A percentile compares a stretch with the other conserved stretches of the same genome.
phyloP scores from a whole-genome alignment of 2,888 invertebrate genomes.

The Drosophila meridiana region DNA sequence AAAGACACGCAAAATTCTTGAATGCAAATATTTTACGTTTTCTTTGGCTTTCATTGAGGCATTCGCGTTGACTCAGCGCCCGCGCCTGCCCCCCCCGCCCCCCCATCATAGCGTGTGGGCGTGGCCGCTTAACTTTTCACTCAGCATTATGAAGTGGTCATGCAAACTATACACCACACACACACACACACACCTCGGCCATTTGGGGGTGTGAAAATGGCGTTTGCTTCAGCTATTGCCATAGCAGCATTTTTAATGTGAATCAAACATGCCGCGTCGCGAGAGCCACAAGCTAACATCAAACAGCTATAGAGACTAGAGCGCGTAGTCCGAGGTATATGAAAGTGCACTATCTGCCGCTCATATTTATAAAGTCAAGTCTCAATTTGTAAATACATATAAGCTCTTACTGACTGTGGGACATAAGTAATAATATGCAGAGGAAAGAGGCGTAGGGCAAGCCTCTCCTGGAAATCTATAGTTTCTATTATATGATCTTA shows the following conservation, averaged over 20 bases:
- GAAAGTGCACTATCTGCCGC: neutral
- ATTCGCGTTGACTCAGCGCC: constrained; percentile 67
- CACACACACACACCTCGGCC: constrained; percentile 17
- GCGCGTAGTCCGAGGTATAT: neutral
- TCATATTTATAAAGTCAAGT: neutral
- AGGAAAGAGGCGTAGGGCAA: too few species aligned
- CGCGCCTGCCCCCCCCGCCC: neutral
- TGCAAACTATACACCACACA: constrained; percentile 46
- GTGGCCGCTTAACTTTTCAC: constrained; percentile 71
- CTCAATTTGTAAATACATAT: neutral
- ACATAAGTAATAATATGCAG: too few species aligned
- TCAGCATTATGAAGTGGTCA: constrained; percentile 69
- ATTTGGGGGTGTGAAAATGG: constrained; percentile 51
- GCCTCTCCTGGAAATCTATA: too few species aligned
- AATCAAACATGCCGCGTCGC: constrained; percentile 7
- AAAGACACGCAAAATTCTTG: constrained; percentile 80
- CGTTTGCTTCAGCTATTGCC: constrained; percentile 31
- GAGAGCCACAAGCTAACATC: neutral
- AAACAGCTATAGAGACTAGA: neutral
- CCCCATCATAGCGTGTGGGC: constrained; percentile 46
- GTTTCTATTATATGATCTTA: too few species aligned
- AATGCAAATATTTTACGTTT: constrained; percentile 70
- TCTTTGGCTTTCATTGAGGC: constrained; percentile 39
- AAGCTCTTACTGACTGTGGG: too few species aligned
- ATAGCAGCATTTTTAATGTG: constrained; percentile 11